A percentile compares a stretch with the other conserved stretches of the same genome.
Conservation (phyloP, 1,140 invertebrate species). For the Lepidostoma basale region DNA sequence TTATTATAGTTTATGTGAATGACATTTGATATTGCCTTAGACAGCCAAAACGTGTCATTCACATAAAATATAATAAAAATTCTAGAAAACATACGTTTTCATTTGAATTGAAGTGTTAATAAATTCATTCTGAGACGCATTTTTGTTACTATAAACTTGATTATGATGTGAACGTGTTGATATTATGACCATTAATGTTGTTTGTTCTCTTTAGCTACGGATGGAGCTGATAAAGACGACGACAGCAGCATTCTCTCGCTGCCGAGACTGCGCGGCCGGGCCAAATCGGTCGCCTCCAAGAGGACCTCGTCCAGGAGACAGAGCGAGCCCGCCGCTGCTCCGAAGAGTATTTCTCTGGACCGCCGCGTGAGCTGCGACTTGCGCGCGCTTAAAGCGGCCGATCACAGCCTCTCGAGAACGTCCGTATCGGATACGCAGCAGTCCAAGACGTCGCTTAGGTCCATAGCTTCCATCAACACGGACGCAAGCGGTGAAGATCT, state of each 20-base stretch:
- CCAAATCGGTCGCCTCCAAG: conserved; percentile 49
- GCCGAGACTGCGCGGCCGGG: conserved; percentile 50
- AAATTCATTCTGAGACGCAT: too few relatives aligned
- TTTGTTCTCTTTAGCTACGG: conserved; percentile 55
- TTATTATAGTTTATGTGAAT: too few relatives aligned
- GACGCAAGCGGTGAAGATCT: conserved; percentile 59
- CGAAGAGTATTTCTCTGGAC: conserved; percentile 45
- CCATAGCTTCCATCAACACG: conserved; percentile 56
- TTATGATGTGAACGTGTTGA: too few relatives aligned
- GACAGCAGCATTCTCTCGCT: conserved; percentile 44
- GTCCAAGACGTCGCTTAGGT: conserved; percentile 55
- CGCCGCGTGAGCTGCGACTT: conserved; percentile 44
- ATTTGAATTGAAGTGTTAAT: too few relatives aligned
- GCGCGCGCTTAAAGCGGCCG: conserved; percentile 35
- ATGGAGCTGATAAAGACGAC: conserved; percentile 58
- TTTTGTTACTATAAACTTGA: too few relatives aligned
- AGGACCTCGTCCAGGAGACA: conserved; percentile 53
- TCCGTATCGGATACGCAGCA: conserved; percentile 50
- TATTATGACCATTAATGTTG: neutral
- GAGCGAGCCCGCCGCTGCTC: conserved; percentile 55
- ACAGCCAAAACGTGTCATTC: too few relatives aligned
- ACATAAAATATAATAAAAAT: too few relatives aligned
- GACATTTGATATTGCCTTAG: too few relatives aligned
- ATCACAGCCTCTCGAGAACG: conserved; percentile 45
- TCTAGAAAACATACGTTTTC: too few relatives aligned